Evolutionary conservation across 2,888 invertebrate species (phyloP).

Genomic region (Theodoxus fluviatilis): DNA sequence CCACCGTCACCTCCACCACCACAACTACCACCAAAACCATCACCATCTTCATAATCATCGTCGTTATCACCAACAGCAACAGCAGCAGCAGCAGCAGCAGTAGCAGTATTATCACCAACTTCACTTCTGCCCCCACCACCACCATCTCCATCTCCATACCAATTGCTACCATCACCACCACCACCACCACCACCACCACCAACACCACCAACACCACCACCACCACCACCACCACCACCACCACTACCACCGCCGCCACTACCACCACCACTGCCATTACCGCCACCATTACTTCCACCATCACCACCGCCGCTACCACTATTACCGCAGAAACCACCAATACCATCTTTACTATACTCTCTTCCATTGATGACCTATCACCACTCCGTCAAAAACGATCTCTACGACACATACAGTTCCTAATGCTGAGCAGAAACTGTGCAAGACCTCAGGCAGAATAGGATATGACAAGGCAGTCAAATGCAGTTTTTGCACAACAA

Average conservation of each 20-base stretch:
- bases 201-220: conserved; percentile 8
- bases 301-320: neutral
- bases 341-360: neutral
- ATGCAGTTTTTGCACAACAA: no score
- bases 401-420: no score
- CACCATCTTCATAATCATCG: no score
- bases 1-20: no score
- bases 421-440: no score
- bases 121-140: conserved; percentile 5
- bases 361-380: no score
- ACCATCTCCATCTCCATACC: neutral
- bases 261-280: neutral
- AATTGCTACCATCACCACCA: conserved; percentile 2
- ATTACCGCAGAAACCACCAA: neutral
- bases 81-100: neutral
- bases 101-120: neutral
- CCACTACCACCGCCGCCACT: neutral
- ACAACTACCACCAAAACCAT: no score
- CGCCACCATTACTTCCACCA: neutral
- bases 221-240: neutral
- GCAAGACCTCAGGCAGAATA: no score
- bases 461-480: no score
- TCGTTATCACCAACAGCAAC: no score
- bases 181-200: neutral
- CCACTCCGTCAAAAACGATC: no score